Base-by-base conservation (phyloP, 2,888 invertebrate species). In the Allolobophora icterica region DNA sequence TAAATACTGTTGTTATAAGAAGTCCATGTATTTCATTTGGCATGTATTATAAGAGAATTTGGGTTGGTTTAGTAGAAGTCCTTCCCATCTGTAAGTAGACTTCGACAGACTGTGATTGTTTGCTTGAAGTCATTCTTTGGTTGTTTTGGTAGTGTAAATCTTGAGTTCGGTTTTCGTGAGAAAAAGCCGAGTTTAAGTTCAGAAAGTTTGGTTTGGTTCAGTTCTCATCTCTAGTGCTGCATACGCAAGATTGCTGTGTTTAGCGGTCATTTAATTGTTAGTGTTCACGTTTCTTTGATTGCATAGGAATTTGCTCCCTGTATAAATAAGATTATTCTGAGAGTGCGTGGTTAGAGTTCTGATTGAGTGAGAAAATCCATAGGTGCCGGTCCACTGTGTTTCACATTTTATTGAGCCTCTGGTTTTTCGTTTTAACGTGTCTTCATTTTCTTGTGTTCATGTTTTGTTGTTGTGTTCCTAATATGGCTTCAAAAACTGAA, bases 21-120 rank as follows among this genome's bases (percentile, higher is more conserved):
- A 71, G 71, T 71, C n/a, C n/a, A n/a, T 71, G 71, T 52, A 11
- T 52, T 52, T 30, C 71, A 71, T 71, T 17, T 71, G 71, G 11
- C 38, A 38, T 13, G 11, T 1, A n/a, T 71, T 71, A 0, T n/a
- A 52, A 6, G 52, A 52, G 6, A 52, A 24, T 30, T n/a, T 71
- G 11, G 30, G 30, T 71, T n/a, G 71, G 71, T 71, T 71, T n/a
- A n/a, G n/a, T 71, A n/a, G 71, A 71, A n/a, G 71, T 6, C n/a
- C 71, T 71, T 71, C 71, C 71, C 71, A 71, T 71, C 71, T 71
- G 30, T 71, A 71, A n/a, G 30, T 71, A 71, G n/a, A 71, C 71
- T n/a, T 30, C n/a, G 71, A 71, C 71, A 71, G 71, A 71, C n/a
- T n/a, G n/a, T 71, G 71, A 71, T 71, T 71, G 30, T 71, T 71